Conservation (phyloP, 1,140 invertebrate species). For the Macrocentrus cingulum region DNA sequence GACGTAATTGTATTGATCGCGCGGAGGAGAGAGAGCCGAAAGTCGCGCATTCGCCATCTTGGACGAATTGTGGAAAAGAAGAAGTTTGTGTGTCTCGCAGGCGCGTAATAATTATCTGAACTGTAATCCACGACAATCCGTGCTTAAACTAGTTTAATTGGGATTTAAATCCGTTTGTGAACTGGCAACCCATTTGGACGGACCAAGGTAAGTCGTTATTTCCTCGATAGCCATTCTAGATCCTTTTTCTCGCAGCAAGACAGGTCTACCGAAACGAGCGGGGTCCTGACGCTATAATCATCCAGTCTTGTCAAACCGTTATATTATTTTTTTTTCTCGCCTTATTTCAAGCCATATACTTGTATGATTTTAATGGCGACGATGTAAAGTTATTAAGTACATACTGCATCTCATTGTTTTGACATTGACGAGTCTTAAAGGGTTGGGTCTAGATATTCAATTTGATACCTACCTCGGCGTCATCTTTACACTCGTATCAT, state of each 20-base stretch:
- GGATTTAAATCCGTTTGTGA: conserved; percentile 64
- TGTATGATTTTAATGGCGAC: no score
- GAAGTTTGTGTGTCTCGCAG: conserved; percentile 49
- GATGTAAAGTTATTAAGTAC: neutral
- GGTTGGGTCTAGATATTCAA: conserved; percentile 19
- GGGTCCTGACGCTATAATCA: neutral
- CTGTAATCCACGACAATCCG: conserved; percentile 62
- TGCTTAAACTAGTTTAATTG: conserved; percentile 55
- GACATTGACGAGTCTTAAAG: conserved; percentile 16
- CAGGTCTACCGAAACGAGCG: neutral
- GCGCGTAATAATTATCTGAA: conserved; percentile 45
- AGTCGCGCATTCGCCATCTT: conserved; percentile 61
- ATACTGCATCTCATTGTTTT: conserved; percentile 37
- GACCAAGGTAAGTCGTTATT: conserved; percentile 64
- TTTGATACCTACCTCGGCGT: conserved; percentile 14
- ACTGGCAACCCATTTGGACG: conserved; percentile 69
- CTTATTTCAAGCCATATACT: no score
- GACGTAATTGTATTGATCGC: conserved; percentile 68
- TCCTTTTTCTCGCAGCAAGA: neutral
- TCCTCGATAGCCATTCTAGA: conserved; percentile 21
- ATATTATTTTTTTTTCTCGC: no score
- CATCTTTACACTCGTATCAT: neutral
- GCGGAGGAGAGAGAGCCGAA: conserved; percentile 51
- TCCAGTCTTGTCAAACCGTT: neutral
- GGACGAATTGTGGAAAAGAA: conserved; percentile 57